Evolutionary conservation across 2,797 vertebrate genomes (phyloP).

Genomic region (Clarias pachynema): DNA sequence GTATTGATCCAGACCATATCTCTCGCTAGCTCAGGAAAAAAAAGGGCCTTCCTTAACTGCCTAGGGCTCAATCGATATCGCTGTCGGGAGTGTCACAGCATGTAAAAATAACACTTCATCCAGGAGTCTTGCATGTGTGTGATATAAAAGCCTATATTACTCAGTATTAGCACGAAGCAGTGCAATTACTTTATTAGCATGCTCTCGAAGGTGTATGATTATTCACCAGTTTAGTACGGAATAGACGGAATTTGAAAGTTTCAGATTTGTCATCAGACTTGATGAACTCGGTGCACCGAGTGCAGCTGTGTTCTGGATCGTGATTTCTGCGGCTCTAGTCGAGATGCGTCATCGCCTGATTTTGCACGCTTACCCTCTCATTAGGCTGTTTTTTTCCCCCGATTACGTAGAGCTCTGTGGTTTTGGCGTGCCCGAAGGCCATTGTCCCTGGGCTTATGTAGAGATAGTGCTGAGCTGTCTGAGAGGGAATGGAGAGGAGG

Average conservation of each 20-base stretch:
- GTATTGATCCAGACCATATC: conserved; percentile 50
- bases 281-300: conserved; percentile 30
- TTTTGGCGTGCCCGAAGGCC: conserved; percentile 50
- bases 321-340: conserved; percentile 34
- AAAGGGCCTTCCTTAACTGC: conserved; percentile 44
- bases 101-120: conserved; percentile 52
- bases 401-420: conserved; percentile 45
- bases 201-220: background rate
- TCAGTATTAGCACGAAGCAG: background rate
- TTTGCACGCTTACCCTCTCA: conserved; percentile 41
- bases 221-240: conserved; percentile 3
- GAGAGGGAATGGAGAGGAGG: conserved; percentile 13
- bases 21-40: conserved; percentile 29
- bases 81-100: conserved; percentile 35
- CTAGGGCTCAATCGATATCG: conserved; percentile 44
- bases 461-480: conserved; percentile 27
- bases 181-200: conserved; percentile 10
- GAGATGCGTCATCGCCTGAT: conserved; percentile 42
- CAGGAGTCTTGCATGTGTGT: conserved; percentile 20
- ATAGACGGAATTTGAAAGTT: background rate
- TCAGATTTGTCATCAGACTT: conserved; percentile 3
- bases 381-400: conserved; percentile 48
- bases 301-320: conserved; percentile 31
- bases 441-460: conserved; percentile 48
- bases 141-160: conserved; percentile 11